phyloP scores from a whole-genome alignment of 1,140 invertebrate genomes.

The Bombus impatiens region DNA sequence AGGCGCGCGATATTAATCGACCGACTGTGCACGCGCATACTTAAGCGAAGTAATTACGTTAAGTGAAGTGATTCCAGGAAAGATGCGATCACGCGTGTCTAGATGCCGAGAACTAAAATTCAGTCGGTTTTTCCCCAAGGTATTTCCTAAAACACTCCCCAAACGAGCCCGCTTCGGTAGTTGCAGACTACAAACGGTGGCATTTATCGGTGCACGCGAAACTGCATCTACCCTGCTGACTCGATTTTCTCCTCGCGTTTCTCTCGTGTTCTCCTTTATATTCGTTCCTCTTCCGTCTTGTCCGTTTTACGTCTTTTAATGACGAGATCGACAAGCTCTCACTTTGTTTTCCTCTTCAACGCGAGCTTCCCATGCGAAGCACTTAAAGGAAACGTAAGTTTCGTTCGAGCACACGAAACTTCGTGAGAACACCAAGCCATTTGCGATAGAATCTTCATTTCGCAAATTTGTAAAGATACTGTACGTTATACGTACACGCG shows the following conservation, averaged over 20 bases:
- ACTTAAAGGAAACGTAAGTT: conserved; percentile 3
- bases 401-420: conserved; percentile 1
- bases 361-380: conserved; percentile 6
- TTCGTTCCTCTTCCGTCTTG: not conserved
- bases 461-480: conserved; percentile 26
- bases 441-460: conserved; percentile 11
- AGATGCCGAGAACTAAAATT: not conserved
- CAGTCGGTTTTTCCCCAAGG: not conserved
- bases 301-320: not conserved
- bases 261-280: not conserved
- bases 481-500: conserved; percentile 44
- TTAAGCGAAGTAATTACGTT: not conserved
- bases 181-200: conserved; percentile 21
- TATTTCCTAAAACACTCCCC: not conserved
- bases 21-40: not conserved
- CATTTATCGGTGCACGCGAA: conserved; percentile 14
- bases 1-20: not conserved
- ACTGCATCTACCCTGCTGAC: not conserved
- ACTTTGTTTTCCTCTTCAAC: not conserved
- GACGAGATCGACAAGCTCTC: conserved; percentile 9
- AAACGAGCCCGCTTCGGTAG: not conserved
- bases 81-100: not conserved
- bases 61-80: not conserved
- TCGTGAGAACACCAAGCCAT: not conserved
- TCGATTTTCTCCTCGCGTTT: not conserved